A percentile compares a stretch with the other conserved stretches of the same genome.
Conservation (phyloP, 1,140 invertebrate species). For the Trichonephila clavipes region DNA sequence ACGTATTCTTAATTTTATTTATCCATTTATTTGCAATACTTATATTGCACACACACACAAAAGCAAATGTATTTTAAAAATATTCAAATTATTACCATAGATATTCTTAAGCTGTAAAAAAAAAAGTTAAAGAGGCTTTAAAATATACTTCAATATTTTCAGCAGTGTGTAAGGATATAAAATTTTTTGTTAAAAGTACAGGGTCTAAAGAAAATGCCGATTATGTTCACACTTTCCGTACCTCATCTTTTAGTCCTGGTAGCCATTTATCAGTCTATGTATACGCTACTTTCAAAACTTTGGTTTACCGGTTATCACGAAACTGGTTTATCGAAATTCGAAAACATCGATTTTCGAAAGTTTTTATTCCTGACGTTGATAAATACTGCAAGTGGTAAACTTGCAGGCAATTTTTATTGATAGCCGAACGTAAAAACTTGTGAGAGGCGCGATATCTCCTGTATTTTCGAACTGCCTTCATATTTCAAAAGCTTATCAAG, state of each 20-base stretch:
- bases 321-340: slow-evolving; percentile 70
- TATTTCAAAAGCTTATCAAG: slow-evolving; percentile 70
- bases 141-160: too few species aligned
- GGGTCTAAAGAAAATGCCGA: not conserved
- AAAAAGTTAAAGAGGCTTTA: too few species aligned
- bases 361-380: slow-evolving; percentile 51
- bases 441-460: not conserved
- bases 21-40: too few species aligned
- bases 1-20: too few species aligned
- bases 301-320: slow-evolving; percentile 70
- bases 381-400: slow-evolving; percentile 61
- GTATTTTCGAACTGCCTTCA: slow-evolving; percentile 4
- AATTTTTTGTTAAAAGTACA: not conserved
- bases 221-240: not conserved
- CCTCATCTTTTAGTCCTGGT: not conserved
- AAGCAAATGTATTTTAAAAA: too few species aligned
- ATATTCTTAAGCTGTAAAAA: too few species aligned
- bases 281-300: slow-evolving; percentile 56
- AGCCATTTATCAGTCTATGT: slow-evolving; percentile 43
- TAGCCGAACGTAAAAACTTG: slow-evolving; percentile 16
- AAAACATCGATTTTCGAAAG: slow-evolving; percentile 58
- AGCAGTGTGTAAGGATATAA: too few species aligned
- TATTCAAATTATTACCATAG: too few species aligned
- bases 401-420: slow-evolving; percentile 61
- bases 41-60: too few species aligned